Conservation (phyloP, 92 coral and sea anemone species). For the Porites evermanni region DNA sequence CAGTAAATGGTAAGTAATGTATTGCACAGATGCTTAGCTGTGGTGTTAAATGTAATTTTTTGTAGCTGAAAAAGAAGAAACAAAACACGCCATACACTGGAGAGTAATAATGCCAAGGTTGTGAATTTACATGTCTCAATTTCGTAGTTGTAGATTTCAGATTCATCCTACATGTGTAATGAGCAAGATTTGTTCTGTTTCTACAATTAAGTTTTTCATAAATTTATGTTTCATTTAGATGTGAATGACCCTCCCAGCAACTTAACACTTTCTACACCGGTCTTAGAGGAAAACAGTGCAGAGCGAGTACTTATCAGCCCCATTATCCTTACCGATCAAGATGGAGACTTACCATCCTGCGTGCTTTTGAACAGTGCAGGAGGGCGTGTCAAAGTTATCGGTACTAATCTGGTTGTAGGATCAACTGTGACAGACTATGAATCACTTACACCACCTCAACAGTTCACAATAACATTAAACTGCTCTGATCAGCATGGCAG, state of each 20-base stretch:
- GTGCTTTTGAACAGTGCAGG: slow-evolving; percentile 70
- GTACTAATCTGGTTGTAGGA: slow-evolving; percentile 77
- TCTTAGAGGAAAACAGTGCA: slow-evolving; percentile 73
- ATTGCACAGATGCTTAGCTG: not conserved
- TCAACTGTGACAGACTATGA: slow-evolving; percentile 82
- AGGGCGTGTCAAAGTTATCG: slow-evolving; percentile 64
- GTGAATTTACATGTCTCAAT: not conserved
- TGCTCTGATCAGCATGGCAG: slow-evolving; percentile 82
- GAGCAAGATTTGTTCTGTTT: not conserved
- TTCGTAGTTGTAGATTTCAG: too few relatives aligned
- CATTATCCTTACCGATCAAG: slow-evolving; percentile 78
- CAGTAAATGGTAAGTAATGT: slow-evolving; percentile 67
- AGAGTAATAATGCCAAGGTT: too few relatives aligned
- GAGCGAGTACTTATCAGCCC: slow-evolving; percentile 69
- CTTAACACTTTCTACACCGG: slow-evolving; percentile 65
- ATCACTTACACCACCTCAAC: slow-evolving; percentile 51
- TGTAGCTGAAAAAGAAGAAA: not conserved
- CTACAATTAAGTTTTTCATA: not conserved
- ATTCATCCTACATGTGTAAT: too few relatives aligned
- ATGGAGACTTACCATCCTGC: slow-evolving; percentile 76
- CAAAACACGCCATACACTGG: too few relatives aligned
- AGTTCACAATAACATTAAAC: slow-evolving; percentile 60
- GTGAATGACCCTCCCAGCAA: slow-evolving; percentile 92
- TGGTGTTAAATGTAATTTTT: not conserved
- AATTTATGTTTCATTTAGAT: slow-evolving; percentile 49